Percentiles rank a stretch among this genome's conserved stretches.
Evolutionary conservation across 2,888 invertebrate species (phyloP).

Genomic region (Drosophila glabriapex): DNA sequence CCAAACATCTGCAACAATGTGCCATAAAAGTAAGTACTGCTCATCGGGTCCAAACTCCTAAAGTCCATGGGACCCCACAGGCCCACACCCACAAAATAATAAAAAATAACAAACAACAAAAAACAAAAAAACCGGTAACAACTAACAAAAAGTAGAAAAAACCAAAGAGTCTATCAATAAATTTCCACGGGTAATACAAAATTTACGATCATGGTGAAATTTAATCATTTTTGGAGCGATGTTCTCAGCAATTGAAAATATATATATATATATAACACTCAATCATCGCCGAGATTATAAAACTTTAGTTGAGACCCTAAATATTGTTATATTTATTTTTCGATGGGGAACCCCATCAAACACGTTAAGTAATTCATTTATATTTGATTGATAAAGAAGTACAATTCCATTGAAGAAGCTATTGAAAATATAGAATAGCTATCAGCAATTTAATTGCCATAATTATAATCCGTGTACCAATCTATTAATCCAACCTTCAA

Average conservation of each 20-base stretch:
- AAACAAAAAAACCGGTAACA: neutral
- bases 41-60: neutral
- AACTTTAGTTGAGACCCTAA: neutral
- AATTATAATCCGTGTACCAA: slow-evolving; percentile 6
- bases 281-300: slow-evolving; percentile 7
- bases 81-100: neutral
- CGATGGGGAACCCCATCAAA: neutral
- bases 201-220: slow-evolving; percentile 45
- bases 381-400: neutral
- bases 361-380: neutral
- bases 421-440: neutral
- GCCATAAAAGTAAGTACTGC: slow-evolving; percentile 60
- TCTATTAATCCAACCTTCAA: slow-evolving; percentile 1
- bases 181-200: slow-evolving; percentile 5
- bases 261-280: neutral
- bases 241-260: slow-evolving; percentile 38
- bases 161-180: slow-evolving; percentile 10
- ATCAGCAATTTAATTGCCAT: slow-evolving; percentile 4
- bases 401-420: neutral
- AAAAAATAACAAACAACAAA: neutral
- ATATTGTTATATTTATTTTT: too few species aligned
- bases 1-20: slow-evolving; percentile 45
- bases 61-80: neutral
- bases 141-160: neutral
- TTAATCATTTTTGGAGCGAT: slow-evolving; percentile 47